Evolutionary conservation across 2,113 vertebrate genomes (phyloP), one percentile per base, ranked within the genome.

Genomic region (Datnioides undecimradiatus): DNA sequence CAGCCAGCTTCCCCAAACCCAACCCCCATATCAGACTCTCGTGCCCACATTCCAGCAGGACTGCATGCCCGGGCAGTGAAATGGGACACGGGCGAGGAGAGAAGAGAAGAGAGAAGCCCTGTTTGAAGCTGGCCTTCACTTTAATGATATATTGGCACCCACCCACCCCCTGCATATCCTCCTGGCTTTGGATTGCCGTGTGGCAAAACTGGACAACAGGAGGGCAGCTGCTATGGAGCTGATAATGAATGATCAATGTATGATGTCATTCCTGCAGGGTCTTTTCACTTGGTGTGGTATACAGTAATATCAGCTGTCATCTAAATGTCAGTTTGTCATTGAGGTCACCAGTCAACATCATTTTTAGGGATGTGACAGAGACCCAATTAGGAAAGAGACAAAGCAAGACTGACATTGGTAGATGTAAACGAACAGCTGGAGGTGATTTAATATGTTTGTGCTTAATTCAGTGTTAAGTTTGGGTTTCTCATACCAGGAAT

Each of bases 71-170:
- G 57, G 89, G 87, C 92, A 69, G 90, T 91, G 93, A 94, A 94
- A 95, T 29, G 76, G 90, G 91, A 94, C 89, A 92, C 87, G 80
- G 89, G 90, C 59, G 86, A 89, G 63, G 90, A 93, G 86, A 90
- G 91, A 90, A 80, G 87, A 76, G 85, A 83, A 59, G 84, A 92
- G 88, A 86, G 87, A 84, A 81, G 91, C 67, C 64, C 88, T 73
- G 90, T 94, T 95, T 93, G 91, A 94, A 93, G 92, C 86, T 90
- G 91, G 92, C 92, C 90, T 93, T 94, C 86, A 87, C 64, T 90
- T 93, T 90, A 91, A 91, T 94, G 93, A 94, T 91, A 93, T 92
- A 91, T 83, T 91, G 93, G 87, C 79, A 60, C 68, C 64, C 36
- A 34, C 41, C 67, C 40, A 17, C 27, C 51, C 16, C 55, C 45